These are phyloP conservation scores for Gambusia affinis DNA, from an alignment of 2,113 vertebrate genomes.

Conservation along the genomic window DNA sequence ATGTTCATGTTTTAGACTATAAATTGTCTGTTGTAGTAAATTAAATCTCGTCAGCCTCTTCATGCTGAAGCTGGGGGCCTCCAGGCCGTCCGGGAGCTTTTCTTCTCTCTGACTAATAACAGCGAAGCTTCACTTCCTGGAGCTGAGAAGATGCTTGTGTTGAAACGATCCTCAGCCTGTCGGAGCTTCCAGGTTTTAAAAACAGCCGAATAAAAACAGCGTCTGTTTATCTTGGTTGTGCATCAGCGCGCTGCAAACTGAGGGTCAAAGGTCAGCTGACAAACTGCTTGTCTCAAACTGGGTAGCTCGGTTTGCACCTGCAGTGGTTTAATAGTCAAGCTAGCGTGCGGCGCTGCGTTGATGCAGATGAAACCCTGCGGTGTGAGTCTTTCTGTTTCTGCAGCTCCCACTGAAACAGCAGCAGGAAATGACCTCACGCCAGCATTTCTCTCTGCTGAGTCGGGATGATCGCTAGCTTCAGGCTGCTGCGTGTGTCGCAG, in stretches of 20 bases:
- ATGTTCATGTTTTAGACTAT: no score
- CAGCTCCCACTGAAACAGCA: constrained; percentile 39
- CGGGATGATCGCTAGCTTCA: constrained; percentile 29
- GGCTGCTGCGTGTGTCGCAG: constrained; percentile 26
- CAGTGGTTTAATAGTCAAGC: neutral
- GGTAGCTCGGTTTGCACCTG: neutral
- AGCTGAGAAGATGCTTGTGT: neutral
- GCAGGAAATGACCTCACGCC: constrained; percentile 34
- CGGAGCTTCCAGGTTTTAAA: neutral
- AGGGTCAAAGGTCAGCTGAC: neutral
- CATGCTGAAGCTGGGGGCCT: no score
- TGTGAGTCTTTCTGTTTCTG: constrained; percentile 23
- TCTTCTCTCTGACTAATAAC: neutral
- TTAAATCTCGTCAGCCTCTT: no score
- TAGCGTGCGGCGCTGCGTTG: neutral
- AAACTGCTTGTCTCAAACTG: neutral
- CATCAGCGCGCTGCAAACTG: neutral
- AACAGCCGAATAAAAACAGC: neutral
- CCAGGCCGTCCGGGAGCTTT: no score
- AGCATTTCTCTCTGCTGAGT: constrained; percentile 43
- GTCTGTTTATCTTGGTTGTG: neutral
- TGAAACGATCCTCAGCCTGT: neutral
- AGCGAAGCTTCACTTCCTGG: neutral
- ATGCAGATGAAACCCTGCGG: constrained; percentile 9
- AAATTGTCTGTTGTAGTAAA: no score